Base-by-base conservation (phyloP, 2,888 invertebrate species). In the Schizaphis graminum region DNA sequence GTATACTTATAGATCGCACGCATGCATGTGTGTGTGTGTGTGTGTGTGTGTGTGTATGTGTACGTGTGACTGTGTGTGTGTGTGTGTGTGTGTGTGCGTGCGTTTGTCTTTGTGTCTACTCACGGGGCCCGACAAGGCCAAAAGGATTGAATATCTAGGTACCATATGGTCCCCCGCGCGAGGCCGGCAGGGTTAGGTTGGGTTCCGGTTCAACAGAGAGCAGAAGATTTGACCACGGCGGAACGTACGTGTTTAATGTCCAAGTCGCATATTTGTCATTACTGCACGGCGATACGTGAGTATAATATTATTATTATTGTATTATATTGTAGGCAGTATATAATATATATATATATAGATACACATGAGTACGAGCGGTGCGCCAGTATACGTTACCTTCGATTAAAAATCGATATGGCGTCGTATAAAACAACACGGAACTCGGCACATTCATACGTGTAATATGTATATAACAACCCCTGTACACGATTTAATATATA, bases 111-210 rank as follows among this genome's bases (percentile, higher is more conserved):
- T 93, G 89, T 93, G 89, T 93, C 93, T 89, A 77, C 89, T 56
- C 44, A 47, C 26, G 89, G 85, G 44, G 35, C 89, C 89, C 93
- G 56, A 89, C 89, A 84, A 93, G 93, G 93, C 93, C 84, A 89
- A 93, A 89, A 89, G 89, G 89, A 93, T 93, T 93, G 93, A 93
- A 93, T 93, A 89, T 89, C 93, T 88, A 88, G 13, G 77, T 67
- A 57, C 93, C 93, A 89, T 89, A 89, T 89, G 93, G 89, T 89
- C 77, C 56, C 49, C 87, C 87, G 49, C 87, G n/a, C 87, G 87
- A 47, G 47, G 86, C 86, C 77, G 77, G 77, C 77, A 77, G 77
- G 35, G 77, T 35, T 77, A 47, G 44, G n/a, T 67, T 67, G n/a
- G 86, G 86, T 92, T 92, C 57, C 92, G 86, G 57, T 92, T 92